Evolutionary conservation across 2,797 vertebrate genomes (phyloP), one percentile per base, ranked within the genome.

Genomic region (Diplodus sargus): DNA sequence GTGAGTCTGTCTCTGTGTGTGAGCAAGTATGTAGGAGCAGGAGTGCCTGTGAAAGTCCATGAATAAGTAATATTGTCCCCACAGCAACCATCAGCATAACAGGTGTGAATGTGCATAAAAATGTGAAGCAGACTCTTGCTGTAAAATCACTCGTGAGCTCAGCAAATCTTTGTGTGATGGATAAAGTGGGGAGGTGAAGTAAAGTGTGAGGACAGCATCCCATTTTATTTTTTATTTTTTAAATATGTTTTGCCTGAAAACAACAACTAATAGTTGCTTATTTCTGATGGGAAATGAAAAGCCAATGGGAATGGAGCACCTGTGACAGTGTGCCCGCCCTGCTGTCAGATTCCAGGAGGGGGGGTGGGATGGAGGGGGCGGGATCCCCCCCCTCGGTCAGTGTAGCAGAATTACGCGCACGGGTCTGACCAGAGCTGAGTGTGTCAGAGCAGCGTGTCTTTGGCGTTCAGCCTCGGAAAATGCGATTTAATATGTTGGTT

Each of bases 221-320:
- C 43, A n/a, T 7, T 39, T 20, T 51, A 25, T 42, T 17, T 22
- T 20, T 54, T 25, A 25, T 25, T 25, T 25, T 34, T 42, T 13
- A 34, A 39, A 17, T 28, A 22, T 34, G 30, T 34, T 34, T 9
- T 34, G 8, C 34, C 7, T 34, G 51, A 3, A 22, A 4, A 42
- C 0, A 7, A 25, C 49, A 59, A 56, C 1, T 3, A 25, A 43
- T 18, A 9, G 30, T 11, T 45, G 43, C 34, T 4, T 45, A 61
- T 80, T 53, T 74, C 20, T 59, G 3, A 13, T 25, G 39, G 45
- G 34, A 60, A 53, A 84, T 61, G 17, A 65, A 34, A 42, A 82
- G 22, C 86, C 87, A 93, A 92, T 92, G 11, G 58, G 59, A 61
- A 52, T 30, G 0, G 54, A 80, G 76, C 88, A 88, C 81, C 89